phyloP scores from a whole-genome alignment of 2,797 vertebrate species.

The Alouatta caraya region DNA sequence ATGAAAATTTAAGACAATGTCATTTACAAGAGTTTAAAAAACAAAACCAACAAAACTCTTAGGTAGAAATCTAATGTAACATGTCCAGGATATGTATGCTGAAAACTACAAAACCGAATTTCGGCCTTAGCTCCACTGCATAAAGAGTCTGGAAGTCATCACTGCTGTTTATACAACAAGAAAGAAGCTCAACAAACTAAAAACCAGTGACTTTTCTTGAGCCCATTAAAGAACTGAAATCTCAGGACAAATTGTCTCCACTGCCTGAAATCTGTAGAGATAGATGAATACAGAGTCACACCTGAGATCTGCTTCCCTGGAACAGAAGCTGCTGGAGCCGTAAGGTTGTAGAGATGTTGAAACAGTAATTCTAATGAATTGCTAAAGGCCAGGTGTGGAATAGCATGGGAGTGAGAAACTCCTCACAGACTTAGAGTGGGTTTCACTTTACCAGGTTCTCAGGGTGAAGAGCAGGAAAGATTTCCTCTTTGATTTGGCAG shows the following conservation, averaged over 20 bases:
- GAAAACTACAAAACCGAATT: neutral
- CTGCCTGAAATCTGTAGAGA: neutral
- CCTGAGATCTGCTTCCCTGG: neutral
- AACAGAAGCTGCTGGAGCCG: neutral
- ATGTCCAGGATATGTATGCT: neutral
- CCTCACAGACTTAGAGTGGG: neutral
- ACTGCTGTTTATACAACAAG: neutral
- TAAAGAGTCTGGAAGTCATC: neutral
- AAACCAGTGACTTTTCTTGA: neutral
- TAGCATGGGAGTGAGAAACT: neutral
- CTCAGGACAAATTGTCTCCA: neutral
- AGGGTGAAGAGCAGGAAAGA: neutral
- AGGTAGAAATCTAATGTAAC: neutral
- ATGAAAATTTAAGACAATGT: neutral
- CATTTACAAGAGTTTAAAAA: neutral
- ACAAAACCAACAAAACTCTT: neutral
- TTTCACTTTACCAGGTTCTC: neutral
- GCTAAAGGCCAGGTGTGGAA: neutral
- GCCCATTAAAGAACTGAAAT: neutral
- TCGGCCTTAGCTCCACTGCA: too few relatives aligned
- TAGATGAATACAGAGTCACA: neutral
- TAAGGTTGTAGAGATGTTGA: neutral
- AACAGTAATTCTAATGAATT: neutral
- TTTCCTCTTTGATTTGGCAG: neutral
- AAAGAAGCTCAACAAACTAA: neutral